These are phyloP conservation scores for Parnassius apollo DNA, from an alignment of 2,888 invertebrate species.

Conservation along the genomic window DNA sequence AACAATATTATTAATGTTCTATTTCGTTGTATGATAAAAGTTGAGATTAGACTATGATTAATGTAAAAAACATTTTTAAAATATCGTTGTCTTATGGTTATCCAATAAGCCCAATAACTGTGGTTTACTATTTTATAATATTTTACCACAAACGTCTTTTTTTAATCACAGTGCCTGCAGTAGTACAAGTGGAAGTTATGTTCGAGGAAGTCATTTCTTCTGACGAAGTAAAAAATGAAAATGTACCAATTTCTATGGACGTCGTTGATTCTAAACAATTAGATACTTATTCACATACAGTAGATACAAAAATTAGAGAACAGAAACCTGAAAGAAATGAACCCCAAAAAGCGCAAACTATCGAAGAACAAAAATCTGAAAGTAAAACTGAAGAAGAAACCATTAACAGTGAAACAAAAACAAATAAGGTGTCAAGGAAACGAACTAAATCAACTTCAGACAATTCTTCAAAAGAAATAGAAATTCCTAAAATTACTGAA, in stretches of 20 bases:
- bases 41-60: too few species aligned
- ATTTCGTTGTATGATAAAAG: too few species aligned
- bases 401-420: slow-evolving; percentile 1
- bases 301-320: background rate
- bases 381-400: slow-evolving; percentile 7
- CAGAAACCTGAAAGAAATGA: background rate
- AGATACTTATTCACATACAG: background rate
- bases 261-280: slow-evolving; percentile 31
- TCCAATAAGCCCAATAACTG: too few species aligned
- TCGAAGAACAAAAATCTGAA: background rate
- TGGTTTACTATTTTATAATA: too few species aligned
- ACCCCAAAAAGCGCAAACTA: background rate
- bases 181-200: slow-evolving; percentile 26
- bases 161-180: slow-evolving; percentile 19
- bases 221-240: slow-evolving; percentile 22
- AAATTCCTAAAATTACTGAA: slow-evolving; percentile 29
- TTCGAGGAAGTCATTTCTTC: slow-evolving; percentile 26
- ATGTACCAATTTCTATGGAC: slow-evolving; percentile 21
- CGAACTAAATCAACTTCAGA: slow-evolving; percentile 45
- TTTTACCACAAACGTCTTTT: too few species aligned
- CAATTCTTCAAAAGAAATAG: slow-evolving; percentile 23
- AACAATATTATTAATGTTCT: too few species aligned
- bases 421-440: slow-evolving; percentile 32
- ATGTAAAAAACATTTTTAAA: too few species aligned
- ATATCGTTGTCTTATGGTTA: too few species aligned